Evolutionary conservation across 2,888 invertebrate genomes (phyloP), one percentile per base, ranked within the genome.

Genomic region (Busseola fusca): DNA sequence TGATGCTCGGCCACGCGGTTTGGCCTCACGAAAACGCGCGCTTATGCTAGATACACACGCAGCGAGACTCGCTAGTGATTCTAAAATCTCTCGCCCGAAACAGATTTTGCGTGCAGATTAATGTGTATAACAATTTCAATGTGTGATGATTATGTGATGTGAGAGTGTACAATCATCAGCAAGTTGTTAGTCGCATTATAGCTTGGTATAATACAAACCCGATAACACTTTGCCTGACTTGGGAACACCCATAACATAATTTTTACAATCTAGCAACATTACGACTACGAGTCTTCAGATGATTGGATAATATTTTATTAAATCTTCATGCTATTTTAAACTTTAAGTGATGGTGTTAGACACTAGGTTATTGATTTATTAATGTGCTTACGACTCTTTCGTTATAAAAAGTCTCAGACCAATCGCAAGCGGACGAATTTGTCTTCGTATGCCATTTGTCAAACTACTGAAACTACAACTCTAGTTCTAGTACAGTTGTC

Each of bases 381-480:
- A 30, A 25, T 18, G n/a, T 5, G 52, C 10, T 67, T 81, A 50
- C 3, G 68, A n/a, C 72, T 10, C 57, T 78, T 40, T 64, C 3
- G 0, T 56, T 60, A 16, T 1, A 59, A 16, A n/a, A 18, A 34
- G 6, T 27, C 7, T 56, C 18, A 45, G 83, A 82, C 95, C 95
- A 94, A 95, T 94, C 84, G 85, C 58, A 79, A 78, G 84, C 72
- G 86, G 94, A 94, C 95, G 92, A 95, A 94, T 95, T 76, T 94
- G 92, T 92, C 92, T 91, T 88, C 78, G 78, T 79, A 84, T 85
- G 80, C 84, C 79, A 86, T 82, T 88, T 92, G 92, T 92, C 93
- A 93, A 91, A 88, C 30, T 30, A 21, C 81, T 34, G 34, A 34
- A 90, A 87, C 81, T 79, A 76, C 76, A 25, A 66, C 67, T 52